Base-by-base conservation (phyloP, 2,113 vertebrate species). In the Aphelocoma coerulescens region DNA sequence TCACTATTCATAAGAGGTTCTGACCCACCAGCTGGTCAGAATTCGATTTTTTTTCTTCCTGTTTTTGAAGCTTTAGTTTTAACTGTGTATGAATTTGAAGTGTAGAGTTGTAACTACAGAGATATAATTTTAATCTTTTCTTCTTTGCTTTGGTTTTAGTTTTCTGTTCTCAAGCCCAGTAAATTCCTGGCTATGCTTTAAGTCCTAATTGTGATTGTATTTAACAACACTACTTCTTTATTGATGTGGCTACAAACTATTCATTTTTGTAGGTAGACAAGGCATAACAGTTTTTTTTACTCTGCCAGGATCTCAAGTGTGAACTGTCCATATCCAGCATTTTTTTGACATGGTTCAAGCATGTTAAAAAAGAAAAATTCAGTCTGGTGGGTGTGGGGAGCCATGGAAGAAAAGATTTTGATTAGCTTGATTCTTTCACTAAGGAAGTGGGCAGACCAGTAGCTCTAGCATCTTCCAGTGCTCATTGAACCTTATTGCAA, bases 41-140 rank as follows among this genome's bases (percentile, higher is more conserved):
- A 65, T 58, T 65, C 1, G 0, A 9, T 28, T 62, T 15, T 9
- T 55, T 24, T 24, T 23, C 3, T 2, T 5, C n/a, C 11, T 16
- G 0, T 54, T 67, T 71, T 67, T 91, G 68, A 85, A 90, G 41
- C 67, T 85, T 79, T 72, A 24, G 26, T 88, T 90, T 62, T 68
- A 59, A 61, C 54, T 76, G 18, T 27, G 3, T 63, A 1, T 81
- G 10, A 58, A 33, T 68, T 88, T 59, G 62, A 85, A 92, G 19
- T 32, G 17, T 43, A 3, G 35, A 63, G 8, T 57, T 92, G 6
- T 68, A 92, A 75, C 67, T 83, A 16, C 11, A 65, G 27, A 65
- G 8, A 16, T 91, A 5, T 48, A 30, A 68, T 79, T 85, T 79
- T 75, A 44, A 39, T 69, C 1, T 88, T 69, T 80, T 51, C 10